Evolutionary conservation across 2,797 vertebrate species (phyloP).

Genomic region (Polyboroides typus): DNA sequence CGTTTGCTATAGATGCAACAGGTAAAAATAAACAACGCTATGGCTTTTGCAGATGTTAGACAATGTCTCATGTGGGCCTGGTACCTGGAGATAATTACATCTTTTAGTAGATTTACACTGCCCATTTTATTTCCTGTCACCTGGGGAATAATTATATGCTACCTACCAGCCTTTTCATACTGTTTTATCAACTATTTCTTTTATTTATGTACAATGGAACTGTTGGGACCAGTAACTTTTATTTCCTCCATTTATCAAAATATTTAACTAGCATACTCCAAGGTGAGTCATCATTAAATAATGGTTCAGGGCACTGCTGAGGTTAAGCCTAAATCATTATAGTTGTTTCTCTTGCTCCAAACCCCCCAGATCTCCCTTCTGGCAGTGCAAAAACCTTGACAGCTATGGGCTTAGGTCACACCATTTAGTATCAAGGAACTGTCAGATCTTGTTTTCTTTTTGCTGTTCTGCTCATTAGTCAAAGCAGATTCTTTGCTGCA

Average conservation of each 20-base stretch:
- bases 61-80: not conserved
- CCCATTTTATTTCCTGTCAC: conserved; percentile 8
- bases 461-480: conserved; percentile 60
- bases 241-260: conserved; percentile 47
- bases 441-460: conserved; percentile 59
- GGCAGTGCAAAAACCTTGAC: conserved; percentile 46
- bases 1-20: not conserved
- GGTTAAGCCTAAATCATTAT: conserved; percentile 56
- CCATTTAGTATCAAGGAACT: conserved; percentile 53
- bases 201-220: conserved; percentile 23
- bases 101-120: conserved; percentile 4
- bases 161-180: not conserved
- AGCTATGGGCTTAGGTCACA: conserved; percentile 54
- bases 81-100: conserved; percentile 21
- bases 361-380: conserved; percentile 44
- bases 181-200: conserved; percentile 38
- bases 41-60: not conserved
- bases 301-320: conserved; percentile 21
- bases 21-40: not conserved
- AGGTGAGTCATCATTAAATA: conserved; percentile 26
- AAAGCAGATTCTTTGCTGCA: conserved; percentile 21
- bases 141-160: conserved; percentile 24
- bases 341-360: conserved; percentile 19
- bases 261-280: conserved; percentile 41
- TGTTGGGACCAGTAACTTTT: conserved; percentile 6